Evolutionary conservation across 2,113 vertebrate genomes (phyloP).

Genomic region (Physeter macrocephalus): DNA sequence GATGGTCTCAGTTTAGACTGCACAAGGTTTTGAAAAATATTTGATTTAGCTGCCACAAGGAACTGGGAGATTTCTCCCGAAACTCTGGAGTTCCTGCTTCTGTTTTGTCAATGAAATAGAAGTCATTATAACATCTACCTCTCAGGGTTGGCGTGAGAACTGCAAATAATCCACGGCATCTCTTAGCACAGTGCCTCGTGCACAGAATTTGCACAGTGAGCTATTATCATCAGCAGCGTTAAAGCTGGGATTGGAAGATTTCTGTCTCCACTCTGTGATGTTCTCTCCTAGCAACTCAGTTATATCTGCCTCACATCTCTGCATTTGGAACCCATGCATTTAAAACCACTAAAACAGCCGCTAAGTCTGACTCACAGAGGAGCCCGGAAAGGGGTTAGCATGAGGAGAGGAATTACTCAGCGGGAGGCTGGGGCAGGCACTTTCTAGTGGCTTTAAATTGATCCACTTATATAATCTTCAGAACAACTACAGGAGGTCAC

Average conservation of each 20-base stretch:
- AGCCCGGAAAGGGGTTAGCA: background rate
- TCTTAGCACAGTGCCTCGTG: background rate
- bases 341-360: background rate
- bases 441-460: background rate
- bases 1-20: background rate
- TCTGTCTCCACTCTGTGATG: background rate
- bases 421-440: background rate
- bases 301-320: background rate
- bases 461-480: background rate
- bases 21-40: background rate
- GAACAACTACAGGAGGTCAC: background rate
- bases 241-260: background rate
- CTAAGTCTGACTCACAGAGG: background rate
- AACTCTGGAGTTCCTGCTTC: background rate
- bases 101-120: background rate
- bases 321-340: background rate
- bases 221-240: background rate
- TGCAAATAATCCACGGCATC: background rate
- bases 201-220: background rate
- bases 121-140: background rate
- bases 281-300: background rate
- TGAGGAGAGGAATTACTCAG: background rate
- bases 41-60: background rate
- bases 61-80: background rate
- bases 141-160: background rate